These are phyloP conservation scores for Adelges cooleyi DNA, from an alignment of 1,140 invertebrate genomes.

Conservation along the genomic window DNA sequence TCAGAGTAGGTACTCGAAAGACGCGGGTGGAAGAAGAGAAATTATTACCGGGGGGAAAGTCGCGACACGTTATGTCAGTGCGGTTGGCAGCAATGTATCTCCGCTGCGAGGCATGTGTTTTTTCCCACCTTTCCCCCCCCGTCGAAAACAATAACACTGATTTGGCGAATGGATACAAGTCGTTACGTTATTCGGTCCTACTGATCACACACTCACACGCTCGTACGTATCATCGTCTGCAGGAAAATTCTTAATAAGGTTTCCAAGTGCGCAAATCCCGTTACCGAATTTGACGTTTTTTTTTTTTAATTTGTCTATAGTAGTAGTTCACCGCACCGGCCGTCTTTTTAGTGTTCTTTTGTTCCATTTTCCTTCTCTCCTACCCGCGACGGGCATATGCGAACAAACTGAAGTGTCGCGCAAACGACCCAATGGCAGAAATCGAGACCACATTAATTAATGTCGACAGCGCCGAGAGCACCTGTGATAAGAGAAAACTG, in stretches of 20 bases:
- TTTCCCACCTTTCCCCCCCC: slow-evolving; percentile 16
- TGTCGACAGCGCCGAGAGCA: not conserved
- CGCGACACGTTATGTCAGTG: too few species aligned
- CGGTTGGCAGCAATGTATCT: slow-evolving; percentile 26
- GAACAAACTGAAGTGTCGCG: not conserved
- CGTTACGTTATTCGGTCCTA: not conserved
- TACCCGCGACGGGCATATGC: not conserved
- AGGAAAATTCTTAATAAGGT: not conserved
- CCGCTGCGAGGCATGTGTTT: slow-evolving; percentile 18
- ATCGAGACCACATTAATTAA: too few species aligned
- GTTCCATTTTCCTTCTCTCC: not conserved
- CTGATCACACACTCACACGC: too few species aligned
- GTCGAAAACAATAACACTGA: slow-evolving; percentile 26
- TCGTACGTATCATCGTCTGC: not conserved
- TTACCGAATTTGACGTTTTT: too few species aligned
- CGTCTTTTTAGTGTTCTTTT: too few species aligned
- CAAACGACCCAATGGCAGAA: not conserved
- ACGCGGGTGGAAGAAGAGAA: too few species aligned
- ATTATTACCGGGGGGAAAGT: too few species aligned
- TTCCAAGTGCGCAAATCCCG: not conserved
- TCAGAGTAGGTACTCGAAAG: too few species aligned
- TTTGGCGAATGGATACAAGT: slow-evolving; percentile 14
- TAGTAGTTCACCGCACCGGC: too few species aligned
- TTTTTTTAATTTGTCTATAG: too few species aligned
- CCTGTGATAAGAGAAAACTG: slow-evolving; percentile 3